Evolutionary conservation across 2,113 vertebrate genomes (phyloP).

Genomic region (Micromys minutus): DNA sequence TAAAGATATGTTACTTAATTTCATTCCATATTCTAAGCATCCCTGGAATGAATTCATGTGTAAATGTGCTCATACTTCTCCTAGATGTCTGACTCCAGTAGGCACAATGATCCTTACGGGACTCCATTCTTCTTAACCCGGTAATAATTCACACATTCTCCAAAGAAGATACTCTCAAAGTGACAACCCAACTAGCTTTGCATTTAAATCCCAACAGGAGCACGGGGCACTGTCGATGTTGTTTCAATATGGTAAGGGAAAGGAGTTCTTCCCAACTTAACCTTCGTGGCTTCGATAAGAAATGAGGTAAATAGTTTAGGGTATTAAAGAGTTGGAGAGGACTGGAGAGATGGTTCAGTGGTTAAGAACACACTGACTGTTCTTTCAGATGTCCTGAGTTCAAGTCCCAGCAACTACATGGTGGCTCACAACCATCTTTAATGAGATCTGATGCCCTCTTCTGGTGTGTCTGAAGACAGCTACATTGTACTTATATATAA

Average conservation of each 20-base stretch:
- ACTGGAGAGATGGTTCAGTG: background rate
- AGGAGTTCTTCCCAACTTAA: background rate
- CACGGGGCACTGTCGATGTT: background rate
- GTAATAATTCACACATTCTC: background rate
- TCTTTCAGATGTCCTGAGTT: too few species aligned
- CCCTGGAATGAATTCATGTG: conserved; percentile 19
- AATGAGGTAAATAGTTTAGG: background rate
- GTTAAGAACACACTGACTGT: too few species aligned
- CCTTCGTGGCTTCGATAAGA: background rate
- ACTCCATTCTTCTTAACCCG: background rate
- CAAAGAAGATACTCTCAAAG: background rate
- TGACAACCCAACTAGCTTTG: background rate
- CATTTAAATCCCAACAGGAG: background rate
- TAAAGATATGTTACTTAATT: background rate
- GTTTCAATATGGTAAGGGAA: background rate
- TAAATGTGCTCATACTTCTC: conserved; percentile 8
- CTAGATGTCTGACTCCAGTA: background rate
- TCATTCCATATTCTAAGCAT: conserved; percentile 4
- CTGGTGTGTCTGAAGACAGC: too few species aligned
- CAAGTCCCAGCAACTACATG: too few species aligned
- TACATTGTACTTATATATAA: too few species aligned
- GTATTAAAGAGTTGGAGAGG: background rate
- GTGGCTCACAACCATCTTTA: too few species aligned
- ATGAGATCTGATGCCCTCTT: too few species aligned
- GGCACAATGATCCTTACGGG: background rate